A percentile compares a stretch with the other conserved stretches of the same genome.
Conservation (phyloP, 1,140 invertebrate species). For the Proctacanthus coquilletti region DNA sequence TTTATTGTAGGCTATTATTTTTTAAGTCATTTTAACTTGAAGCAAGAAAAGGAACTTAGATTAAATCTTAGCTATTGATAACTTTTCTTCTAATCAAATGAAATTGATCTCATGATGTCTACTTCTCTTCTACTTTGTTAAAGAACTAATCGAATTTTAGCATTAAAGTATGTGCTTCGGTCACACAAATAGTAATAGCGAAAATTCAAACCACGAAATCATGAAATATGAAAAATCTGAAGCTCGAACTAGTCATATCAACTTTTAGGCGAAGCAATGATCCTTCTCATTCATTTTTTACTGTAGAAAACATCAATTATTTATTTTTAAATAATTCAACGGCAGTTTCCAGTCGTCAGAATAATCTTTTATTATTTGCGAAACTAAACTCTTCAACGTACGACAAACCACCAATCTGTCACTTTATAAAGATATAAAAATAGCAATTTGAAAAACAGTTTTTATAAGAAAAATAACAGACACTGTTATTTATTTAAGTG, state of each 20-base stretch:
- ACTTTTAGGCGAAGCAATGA: no score
- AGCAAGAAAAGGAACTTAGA: background rate
- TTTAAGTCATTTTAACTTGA: background rate
- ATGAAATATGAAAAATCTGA: no score
- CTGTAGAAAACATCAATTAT: no score
- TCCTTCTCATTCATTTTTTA: no score
- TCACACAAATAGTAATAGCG: no score
- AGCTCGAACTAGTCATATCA: no score
- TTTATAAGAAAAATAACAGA: no score
- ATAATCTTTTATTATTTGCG: background rate
- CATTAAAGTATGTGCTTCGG: no score
- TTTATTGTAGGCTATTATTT: background rate
- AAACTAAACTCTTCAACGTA: background rate
- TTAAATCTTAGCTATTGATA: background rate
- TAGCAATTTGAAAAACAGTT: background rate
- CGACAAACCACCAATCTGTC: background rate
- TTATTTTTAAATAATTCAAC: no score
- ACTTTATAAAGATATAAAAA: background rate
- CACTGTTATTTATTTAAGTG: background rate
- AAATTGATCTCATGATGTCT: background rate
- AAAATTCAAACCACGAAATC: no score
- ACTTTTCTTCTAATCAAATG: background rate
- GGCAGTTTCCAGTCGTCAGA: no score
- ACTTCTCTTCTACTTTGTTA: background rate
- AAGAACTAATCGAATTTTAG: no score